Evolutionary conservation across 2,797 vertebrate species (phyloP), one percentile per base, ranked within the genome.

Genomic region (Ptychadena robeensis): DNA sequence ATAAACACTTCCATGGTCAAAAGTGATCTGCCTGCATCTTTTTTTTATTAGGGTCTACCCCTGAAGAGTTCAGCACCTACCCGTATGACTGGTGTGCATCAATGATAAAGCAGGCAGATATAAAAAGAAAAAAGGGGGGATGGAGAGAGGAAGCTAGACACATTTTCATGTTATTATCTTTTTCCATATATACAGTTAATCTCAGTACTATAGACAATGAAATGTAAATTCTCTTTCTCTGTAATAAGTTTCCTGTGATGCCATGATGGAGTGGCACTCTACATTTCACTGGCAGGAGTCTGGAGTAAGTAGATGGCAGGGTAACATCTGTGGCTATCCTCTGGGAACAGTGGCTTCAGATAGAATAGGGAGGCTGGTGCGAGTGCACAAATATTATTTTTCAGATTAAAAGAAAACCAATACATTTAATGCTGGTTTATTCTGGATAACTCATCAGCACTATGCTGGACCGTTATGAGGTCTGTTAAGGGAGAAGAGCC

Each of bases 251-350:
- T 34, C 22, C 44, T 7, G 4, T 3, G 2, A 30, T 34, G 35
- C 70, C 76, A 79, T 70, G 37, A 59, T 37, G 66, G 9, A 15
- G 32, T 14, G 12, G 61, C 37, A 18, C 8, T 25, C 38, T 2
- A 4, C 9, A 37, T 25, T 22, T 30, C n/a, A 12, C 11, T 68
- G 64, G 57, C 63, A 40, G 65, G 40, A 57, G 61, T 31, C 1
- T 15, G 65, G 14, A 12, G 37, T 31, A 67, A 67, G 64, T 8
- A 80, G 77, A 63, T 7, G n/a, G 40, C 77, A n/a, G 77, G 37
- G 67, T 37, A 34, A 61, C 77, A 80, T 80, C 77, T 80, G 77
- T 70, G 77, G 27, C 77, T 28, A 25, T 63, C 67, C 77, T 80
- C 18, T 38, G 77, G 67, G 77, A 80, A 9, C 8, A 30, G 12